Evolutionary conservation across 1,140 invertebrate species (phyloP).

Genomic region (Eulimnadia texana): DNA sequence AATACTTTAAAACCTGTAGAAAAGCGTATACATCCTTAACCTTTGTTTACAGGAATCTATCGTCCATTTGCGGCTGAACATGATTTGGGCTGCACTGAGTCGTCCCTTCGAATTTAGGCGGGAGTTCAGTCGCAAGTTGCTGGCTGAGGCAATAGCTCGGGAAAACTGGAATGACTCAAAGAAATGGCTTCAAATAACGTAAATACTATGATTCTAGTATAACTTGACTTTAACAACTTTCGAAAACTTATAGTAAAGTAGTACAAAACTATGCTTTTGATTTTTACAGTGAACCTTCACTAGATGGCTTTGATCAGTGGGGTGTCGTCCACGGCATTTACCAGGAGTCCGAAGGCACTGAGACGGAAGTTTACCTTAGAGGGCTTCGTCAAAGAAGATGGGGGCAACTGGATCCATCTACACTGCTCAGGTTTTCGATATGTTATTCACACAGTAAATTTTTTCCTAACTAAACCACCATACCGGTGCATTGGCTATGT

Average conservation of each 20-base stretch:
- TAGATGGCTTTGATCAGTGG: conserved; percentile 35
- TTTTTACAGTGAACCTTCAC: conserved; percentile 21
- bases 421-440: conserved; percentile 24
- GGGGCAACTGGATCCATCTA: conserved; percentile 24
- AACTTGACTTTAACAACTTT: too few species aligned
- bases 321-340: conserved; percentile 33
- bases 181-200: conserved; percentile 16
- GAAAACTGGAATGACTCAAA: conserved; percentile 34
- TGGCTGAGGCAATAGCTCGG: conserved; percentile 36
- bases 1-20: not conserved
- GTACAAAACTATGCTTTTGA: too few species aligned
- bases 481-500: too few species aligned
- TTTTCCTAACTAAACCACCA: too few species aligned
- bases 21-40: too few species aligned
- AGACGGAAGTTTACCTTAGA: conserved; percentile 31
- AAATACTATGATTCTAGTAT: too few species aligned
- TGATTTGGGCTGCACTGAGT: conserved; percentile 35
- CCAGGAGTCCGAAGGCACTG: conserved; percentile 24
- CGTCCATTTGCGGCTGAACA: not conserved
- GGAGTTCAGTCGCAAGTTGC: conserved; percentile 33
- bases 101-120: conserved; percentile 32
- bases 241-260: too few species aligned
- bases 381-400: conserved; percentile 35
- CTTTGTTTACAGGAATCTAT: conserved; percentile 2
- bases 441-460: too few species aligned